Evolutionary conservation across 2,797 vertebrate genomes (phyloP).

Genomic region (Meriones psammophilus): DNA sequence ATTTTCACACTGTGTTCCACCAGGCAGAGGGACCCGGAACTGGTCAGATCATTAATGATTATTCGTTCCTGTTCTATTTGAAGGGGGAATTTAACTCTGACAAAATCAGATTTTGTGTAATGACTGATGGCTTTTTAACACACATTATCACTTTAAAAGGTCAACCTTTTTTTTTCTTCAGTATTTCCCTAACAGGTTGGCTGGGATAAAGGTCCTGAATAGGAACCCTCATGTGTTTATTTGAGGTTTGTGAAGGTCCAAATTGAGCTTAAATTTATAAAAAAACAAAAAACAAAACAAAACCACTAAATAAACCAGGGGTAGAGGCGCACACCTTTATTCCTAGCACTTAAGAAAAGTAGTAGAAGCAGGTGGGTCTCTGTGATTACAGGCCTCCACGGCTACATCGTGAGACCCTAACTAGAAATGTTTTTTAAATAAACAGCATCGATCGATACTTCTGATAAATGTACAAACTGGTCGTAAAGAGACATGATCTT

Average conservation of each 20-base stretch:
- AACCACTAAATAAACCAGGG: not conserved
- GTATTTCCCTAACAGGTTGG: not conserved
- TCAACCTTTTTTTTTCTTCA: not conserved
- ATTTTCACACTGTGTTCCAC: not conserved
- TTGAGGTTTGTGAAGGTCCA: slow-evolving; percentile 2
- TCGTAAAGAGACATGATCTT: not conserved
- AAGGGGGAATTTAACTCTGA: not conserved
- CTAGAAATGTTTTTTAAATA: not conserved
- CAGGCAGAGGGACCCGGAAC: not conserved
- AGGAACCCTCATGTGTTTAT: not conserved
- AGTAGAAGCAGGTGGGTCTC: not conserved
- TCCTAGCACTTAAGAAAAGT: not conserved
- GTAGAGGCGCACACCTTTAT: not conserved
- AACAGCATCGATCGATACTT: not conserved
- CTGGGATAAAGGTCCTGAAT: not conserved
- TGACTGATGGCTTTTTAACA: not conserved
- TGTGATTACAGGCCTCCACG: not conserved
- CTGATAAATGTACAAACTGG: not conserved
- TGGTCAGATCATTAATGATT: fast-evolving
- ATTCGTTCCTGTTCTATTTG: not conserved
- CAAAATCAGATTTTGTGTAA: not conserved
- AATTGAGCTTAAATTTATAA: not conserved
- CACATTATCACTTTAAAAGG: not conserved
- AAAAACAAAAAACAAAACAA: too few species aligned
- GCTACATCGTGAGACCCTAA: not conserved